phyloP scores from a whole-genome alignment of 2,113 vertebrate genomes.

The Pelodiscus sinensis region DNA sequence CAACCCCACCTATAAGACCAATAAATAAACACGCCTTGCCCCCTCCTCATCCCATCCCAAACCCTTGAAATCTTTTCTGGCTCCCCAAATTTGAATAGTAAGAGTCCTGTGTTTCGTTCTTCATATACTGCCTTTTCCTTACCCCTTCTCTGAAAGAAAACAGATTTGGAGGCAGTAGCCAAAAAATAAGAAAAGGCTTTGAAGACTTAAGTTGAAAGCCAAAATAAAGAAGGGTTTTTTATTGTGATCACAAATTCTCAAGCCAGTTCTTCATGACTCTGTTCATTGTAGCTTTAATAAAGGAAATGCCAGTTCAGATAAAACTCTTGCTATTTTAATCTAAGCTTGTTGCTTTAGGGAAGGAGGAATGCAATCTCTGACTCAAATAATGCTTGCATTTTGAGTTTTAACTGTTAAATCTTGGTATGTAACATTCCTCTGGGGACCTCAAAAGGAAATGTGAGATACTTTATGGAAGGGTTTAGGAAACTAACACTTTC shows the following conservation, averaged over 20 bases:
- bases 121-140: background rate
- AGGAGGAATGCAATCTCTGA: background rate
- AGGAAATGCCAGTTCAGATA: background rate
- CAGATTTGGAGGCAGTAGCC: background rate
- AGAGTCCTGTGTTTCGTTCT: background rate
- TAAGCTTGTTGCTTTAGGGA: background rate
- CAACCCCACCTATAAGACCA: slow-evolving; percentile 5
- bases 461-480: background rate
- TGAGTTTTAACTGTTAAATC: slow-evolving; percentile 4
- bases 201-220: slow-evolving; percentile 33
- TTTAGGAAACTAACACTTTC: slow-evolving; percentile 16
- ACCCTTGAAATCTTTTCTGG: background rate
- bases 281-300: slow-evolving; percentile 2
- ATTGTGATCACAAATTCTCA: background rate
- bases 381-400: background rate
- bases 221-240: background rate
- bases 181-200: slow-evolving; percentile 24
- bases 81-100: background rate
- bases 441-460: background rate
- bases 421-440: background rate
- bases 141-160: slow-evolving; percentile 22
- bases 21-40: background rate
- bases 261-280: background rate
- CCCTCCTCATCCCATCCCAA: background rate
- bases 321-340: background rate